Percentiles rank a stretch among this genome's conserved stretches.
phyloP scores from a whole-genome alignment of 1,140 invertebrate genomes.

The Chironomus tepperi region DNA sequence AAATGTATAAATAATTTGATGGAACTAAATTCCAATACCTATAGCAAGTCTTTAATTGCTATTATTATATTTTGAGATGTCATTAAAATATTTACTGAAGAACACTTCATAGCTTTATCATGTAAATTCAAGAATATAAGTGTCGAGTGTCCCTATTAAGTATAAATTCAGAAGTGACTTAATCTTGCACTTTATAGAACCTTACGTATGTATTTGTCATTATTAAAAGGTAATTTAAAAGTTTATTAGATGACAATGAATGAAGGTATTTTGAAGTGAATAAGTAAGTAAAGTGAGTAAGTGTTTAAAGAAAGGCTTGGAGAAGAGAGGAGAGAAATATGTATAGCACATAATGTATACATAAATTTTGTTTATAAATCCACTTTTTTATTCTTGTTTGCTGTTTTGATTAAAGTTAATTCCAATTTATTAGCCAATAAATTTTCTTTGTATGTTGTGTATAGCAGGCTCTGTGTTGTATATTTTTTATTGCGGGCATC shows the following conservation, averaged over 20 bases:
- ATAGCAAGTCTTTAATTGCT: too few species aligned
- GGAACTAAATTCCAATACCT: too few species aligned
- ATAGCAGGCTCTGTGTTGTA: background rate
- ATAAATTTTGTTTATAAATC: conserved; percentile 23
- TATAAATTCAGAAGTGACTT: too few species aligned
- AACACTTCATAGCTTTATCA: too few species aligned
- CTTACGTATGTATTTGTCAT: background rate
- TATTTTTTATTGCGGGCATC: conserved; percentile 11
- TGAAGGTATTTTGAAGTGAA: background rate
- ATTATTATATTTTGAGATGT: too few species aligned
- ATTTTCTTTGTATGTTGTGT: conserved; percentile 14
- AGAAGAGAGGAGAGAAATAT: background rate
- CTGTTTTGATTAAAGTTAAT: conserved; percentile 24
- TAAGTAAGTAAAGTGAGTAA: background rate
- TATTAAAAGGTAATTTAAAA: conserved; percentile 1
- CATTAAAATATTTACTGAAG: too few species aligned
- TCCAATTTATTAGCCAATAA: conserved; percentile 23
- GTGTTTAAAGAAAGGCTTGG: background rate
- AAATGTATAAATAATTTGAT: too few species aligned
- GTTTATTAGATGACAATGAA: conserved; percentile 4
- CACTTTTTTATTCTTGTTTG: conserved; percentile 22
- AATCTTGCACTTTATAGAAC: background rate
- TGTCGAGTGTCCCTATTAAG: too few species aligned
- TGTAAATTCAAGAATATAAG: too few species aligned
- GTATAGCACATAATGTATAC: conserved; percentile 21